These are phyloP conservation scores for Eleginops maclovinus DNA, from an alignment of 2,113 vertebrate genomes.

Conservation along the genomic window DNA sequence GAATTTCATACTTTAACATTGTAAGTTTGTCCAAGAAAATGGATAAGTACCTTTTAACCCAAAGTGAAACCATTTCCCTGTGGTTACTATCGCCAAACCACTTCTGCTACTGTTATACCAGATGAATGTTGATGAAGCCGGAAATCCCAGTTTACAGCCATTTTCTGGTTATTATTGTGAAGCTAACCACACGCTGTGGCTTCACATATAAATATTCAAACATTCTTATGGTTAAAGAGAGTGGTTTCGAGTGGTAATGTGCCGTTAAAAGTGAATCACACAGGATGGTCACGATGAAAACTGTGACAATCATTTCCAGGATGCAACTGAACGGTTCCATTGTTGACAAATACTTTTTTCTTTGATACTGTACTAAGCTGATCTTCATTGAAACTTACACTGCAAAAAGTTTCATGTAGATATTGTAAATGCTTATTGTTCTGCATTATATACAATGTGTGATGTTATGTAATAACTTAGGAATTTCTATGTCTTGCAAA, in stretches of 20 bases:
- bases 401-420: neutral
- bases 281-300: constrained; percentile 12
- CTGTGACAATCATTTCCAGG: constrained; percentile 35
- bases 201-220: constrained; percentile 26
- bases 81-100: constrained; percentile 37
- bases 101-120: constrained; percentile 15
- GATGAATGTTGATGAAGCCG: constrained; percentile 37
- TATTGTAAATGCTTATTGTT: neutral
- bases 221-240: constrained; percentile 23
- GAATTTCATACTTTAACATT: neutral
- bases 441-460: neutral
- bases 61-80: constrained; percentile 17
- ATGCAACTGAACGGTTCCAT: neutral
- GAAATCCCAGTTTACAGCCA: constrained; percentile 40
- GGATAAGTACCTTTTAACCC: neutral
- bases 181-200: constrained; percentile 29
- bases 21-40: neutral
- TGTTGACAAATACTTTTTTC: neutral
- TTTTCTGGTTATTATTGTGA: constrained; percentile 52
- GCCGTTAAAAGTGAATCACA: constrained; percentile 48
- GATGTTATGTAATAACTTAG: neutral
- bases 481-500: neutral
- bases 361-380: neutral
- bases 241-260: constrained; percentile 42
- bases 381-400: neutral